phyloP scores from a whole-genome alignment of 2,113 vertebrate genomes.

The Ictidomys tridecemlineatus region DNA sequence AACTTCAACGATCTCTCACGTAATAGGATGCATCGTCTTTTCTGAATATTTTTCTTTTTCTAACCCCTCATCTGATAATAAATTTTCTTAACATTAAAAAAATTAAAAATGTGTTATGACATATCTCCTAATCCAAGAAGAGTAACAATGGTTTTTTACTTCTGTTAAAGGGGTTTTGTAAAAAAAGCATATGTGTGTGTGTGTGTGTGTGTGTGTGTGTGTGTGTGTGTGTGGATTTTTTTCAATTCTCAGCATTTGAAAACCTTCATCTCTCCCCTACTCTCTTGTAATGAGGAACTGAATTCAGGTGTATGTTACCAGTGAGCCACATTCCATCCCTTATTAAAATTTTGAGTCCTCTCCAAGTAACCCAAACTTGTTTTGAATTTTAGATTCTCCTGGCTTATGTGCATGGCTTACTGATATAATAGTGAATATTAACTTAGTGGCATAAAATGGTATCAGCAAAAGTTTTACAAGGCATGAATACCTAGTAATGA shows the following conservation, averaged over 20 bases:
- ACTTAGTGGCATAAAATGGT: neutral
- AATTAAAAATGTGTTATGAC: neutral
- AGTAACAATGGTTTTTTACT: neutral
- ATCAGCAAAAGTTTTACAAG: slow-evolving; percentile 11
- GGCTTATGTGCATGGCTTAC: neutral
- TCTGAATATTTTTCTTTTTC: too few relatives aligned
- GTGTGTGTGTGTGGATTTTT: too few relatives aligned
- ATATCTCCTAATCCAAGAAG: neutral
- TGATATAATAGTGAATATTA: neutral
- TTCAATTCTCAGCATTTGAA: slow-evolving; percentile 29
- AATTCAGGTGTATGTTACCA: too few relatives aligned
- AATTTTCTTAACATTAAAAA: slow-evolving; percentile 43
- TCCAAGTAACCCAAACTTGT: too few relatives aligned
- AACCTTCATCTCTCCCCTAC: neutral
- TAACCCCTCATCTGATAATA: slow-evolving; percentile 3
- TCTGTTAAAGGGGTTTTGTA: neutral
- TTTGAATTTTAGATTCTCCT: too few relatives aligned
- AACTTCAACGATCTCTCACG: too few relatives aligned
- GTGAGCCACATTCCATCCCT: too few relatives aligned
- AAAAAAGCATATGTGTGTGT: neutral
- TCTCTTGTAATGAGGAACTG: too few relatives aligned
- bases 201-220: too few relatives aligned
- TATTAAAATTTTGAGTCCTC: too few relatives aligned
- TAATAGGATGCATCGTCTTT: too few relatives aligned
- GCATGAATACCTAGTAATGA: neutral